Conservation (phyloP, 2,113 vertebrate genomes). For the Melanerpes aurifrons region DNA sequence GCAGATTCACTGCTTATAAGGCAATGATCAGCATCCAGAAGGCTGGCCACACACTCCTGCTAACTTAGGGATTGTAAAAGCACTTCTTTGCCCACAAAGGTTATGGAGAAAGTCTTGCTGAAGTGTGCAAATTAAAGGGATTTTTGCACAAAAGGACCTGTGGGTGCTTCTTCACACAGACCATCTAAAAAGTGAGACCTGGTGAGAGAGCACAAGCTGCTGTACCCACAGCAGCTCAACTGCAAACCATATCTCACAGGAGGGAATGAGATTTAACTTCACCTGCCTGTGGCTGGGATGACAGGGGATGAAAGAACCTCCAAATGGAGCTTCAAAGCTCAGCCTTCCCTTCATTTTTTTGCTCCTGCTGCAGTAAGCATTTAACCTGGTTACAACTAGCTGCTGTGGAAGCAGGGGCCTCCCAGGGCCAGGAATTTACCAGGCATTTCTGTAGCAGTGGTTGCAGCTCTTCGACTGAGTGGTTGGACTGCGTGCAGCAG, state of each 20-base stretch:
- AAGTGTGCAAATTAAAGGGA: not conserved
- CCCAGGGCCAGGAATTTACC: not conserved
- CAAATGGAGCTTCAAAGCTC: not conserved
- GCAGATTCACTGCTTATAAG: slow-evolving; percentile 36
- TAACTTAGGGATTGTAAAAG: not conserved
- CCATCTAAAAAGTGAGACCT: not conserved
- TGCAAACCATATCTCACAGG: not conserved
- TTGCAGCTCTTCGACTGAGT: not conserved
- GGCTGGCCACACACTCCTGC: not conserved
- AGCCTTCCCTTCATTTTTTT: not conserved
- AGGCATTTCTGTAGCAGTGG: not conserved
- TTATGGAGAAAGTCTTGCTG: not conserved
- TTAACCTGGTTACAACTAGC: not conserved
- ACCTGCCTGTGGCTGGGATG: not conserved
- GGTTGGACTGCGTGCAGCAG: not conserved
- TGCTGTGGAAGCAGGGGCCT: not conserved
- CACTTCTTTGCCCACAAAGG: not conserved
- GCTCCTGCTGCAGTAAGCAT: not conserved
- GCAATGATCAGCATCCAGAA: slow-evolving; percentile 9
- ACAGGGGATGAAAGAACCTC: not conserved
- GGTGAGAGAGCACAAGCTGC: not conserved
- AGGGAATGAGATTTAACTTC: not conserved
- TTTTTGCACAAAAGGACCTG: not conserved
- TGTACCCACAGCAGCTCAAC: not conserved
- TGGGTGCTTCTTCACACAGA: not conserved